Evolutionary conservation across 2,113 vertebrate species (phyloP).

Genomic region (Acrocephalus arundinaceus): DNA sequence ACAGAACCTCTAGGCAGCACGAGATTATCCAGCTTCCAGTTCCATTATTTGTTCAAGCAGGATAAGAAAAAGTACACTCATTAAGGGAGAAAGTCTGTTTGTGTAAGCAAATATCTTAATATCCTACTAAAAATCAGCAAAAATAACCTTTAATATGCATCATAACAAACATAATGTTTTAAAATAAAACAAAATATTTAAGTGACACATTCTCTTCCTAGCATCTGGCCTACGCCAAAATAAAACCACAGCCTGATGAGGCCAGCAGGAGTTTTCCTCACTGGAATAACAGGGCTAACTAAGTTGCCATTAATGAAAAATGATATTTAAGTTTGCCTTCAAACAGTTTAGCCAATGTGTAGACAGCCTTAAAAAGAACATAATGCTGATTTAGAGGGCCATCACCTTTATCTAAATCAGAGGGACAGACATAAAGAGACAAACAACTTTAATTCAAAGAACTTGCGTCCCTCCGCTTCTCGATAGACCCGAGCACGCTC

Average conservation of each 20-base stretch:
- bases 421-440: conserved; percentile 6
- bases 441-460: conserved; percentile 34
- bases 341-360: not conserved
- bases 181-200: not conserved
- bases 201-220: not conserved
- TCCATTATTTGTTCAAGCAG: not conserved
- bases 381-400: not conserved
- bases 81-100: not conserved
- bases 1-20: not conserved
- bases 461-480: not conserved
- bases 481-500: not conserved
- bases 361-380: not conserved
- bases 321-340: not conserved
- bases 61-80: not conserved
- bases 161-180: not conserved
- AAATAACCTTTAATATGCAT: not conserved
- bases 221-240: not conserved
- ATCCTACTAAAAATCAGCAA: not conserved
- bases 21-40: not conserved
- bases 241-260: not conserved
- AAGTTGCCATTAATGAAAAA: not conserved
- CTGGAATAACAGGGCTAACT: not conserved
- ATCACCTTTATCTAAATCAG: conserved; percentile 20
- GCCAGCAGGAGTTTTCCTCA: not conserved
- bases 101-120: not conserved